Base-by-base conservation (phyloP, 1,140 invertebrate genomes). In the Hyposmocoma kahamanoa region DNA sequence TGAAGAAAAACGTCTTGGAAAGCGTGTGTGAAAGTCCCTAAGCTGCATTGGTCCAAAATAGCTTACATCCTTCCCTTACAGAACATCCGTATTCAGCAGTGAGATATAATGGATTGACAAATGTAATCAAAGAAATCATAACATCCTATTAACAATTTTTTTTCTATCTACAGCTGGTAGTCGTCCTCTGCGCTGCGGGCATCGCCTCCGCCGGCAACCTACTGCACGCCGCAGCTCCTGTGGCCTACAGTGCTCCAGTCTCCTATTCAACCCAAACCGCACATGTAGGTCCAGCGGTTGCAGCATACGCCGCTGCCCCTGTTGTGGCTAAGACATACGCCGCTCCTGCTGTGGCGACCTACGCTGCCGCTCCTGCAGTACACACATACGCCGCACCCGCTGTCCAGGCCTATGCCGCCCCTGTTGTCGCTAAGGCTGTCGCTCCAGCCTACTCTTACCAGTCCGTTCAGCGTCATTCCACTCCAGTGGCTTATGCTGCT, bases 151-250 rank as follows among this genome's bases (percentile, higher is more conserved):
- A n/a, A n/a, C n/a, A n/a, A 34, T 34, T 34, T 21, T 21, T 56
- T 41, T 45, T 42, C 41, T 54, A 19, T 62, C n/a, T 62, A 3
- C 53, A 81, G 77, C 59, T 81, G n/a, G 17, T 72, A n/a, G 46
- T 78, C 22, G 60, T 78, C 52, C 41, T 78, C 42, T 81, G 74
- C 55, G 72, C 68, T 15, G 72, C 68, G 47, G 64, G 77, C 51
- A 61, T 81, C 44, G 77, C 72, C 34, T 65, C 72, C 13, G 74
- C 74, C 18, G 74, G 74, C 50, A 67, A 75, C 65, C 62, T 77
- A 11, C 52, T 75, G 9, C 59, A 65, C 39, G 67, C 65, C 3
- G 67, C 71, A 17, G 52, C 60, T 2, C 72, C 71, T 8, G 50
- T 74, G 5, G 56, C 64, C 0, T 74, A 72, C 67, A 22, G 42